Evolutionary conservation across 2,888 invertebrate species (phyloP), one percentile per base, ranked within the genome.

Genomic region (Patella pellucida): DNA sequence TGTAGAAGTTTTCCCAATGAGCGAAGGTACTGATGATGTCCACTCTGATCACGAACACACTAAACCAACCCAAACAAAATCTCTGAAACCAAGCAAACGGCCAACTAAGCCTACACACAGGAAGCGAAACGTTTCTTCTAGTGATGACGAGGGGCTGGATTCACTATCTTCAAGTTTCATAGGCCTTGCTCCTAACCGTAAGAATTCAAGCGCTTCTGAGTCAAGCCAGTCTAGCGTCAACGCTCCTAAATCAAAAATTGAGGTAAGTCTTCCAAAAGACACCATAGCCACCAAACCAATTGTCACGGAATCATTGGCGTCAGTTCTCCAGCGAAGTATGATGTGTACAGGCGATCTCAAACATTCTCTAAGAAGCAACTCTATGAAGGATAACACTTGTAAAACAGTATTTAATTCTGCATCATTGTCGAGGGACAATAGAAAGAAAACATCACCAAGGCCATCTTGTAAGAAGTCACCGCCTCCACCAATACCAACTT

Each of bases 371-470:
- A 62, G 62, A 19, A 62, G 23, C 62, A 62, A 62, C 15, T 74
- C 76, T 1, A 50, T 69, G 4, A 27, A 19, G n/a, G 56, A 76
- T 70, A 76, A 77, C 31, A 68, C 70, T 19, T 74, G 72, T 50
- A 76, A 74, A 41, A 69, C 78, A 9, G 78, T 76, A 16, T 78
- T 71, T 72, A 69, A 71, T 52, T 76, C 78, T 3, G 71, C 72
- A 31, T 74, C 62, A 3, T 19, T 62, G 19, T 62, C 62, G 3
- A 62, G 62, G 23, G 62, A 62, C 19, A 19, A 14, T 23, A 62
- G n/a, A 14, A 62, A 62, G 23, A 41, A 41, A 41, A 41, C 41
- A 41, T 62, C 62, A 19, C 23, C 23, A 19, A 23, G 19, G 19
- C 19, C 9, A 62, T 62, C 62, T 23, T 19, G 23, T 62, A 62